A percentile compares a stretch with the other conserved stretches of the same genome.
These are phyloP conservation scores for Lytechinus variegatus DNA, from an alignment of 35 echinoderm and acorn worm species.

Conservation along the genomic window DNA sequence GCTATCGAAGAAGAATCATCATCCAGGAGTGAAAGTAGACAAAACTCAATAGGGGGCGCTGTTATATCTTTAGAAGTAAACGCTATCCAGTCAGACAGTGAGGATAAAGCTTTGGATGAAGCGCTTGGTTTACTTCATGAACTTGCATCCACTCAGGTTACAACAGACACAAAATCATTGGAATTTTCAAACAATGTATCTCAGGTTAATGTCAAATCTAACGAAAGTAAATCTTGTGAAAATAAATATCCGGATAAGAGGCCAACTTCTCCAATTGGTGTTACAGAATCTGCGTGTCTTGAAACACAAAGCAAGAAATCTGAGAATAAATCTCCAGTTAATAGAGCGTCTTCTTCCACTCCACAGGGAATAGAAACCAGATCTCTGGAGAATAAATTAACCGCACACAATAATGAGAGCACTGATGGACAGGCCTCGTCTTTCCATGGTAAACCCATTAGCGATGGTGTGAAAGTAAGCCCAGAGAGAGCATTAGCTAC, in stretches of 20 bases:
- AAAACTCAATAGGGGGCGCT: not conserved
- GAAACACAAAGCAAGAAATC: not conserved
- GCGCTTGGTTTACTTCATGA: not conserved
- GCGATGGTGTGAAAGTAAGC: not conserved
- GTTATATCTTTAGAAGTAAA: not conserved
- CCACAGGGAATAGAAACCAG: slow-evolving; percentile 17
- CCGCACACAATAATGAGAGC: not conserved
- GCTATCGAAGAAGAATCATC: not conserved
- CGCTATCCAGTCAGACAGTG: not conserved
- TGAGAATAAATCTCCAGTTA: not conserved
- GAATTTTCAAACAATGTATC: not conserved
- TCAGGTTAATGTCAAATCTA: not conserved
- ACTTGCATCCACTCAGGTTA: slow-evolving; percentile 10
- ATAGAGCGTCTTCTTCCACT: not conserved
- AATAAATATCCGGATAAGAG: not conserved
- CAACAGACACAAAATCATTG: not conserved
- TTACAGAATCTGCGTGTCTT: not conserved
- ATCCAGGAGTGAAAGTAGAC: not conserved
- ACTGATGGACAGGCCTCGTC: not conserved
- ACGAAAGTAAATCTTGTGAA: not conserved
- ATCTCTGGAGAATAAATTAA: slow-evolving; percentile 14
- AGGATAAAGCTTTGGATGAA: slow-evolving; percentile 33
- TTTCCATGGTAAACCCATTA: not conserved
- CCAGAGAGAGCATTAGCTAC: slow-evolving; percentile 33
- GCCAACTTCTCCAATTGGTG: not conserved